Evolutionary conservation across 2,797 vertebrate genomes (phyloP).

Genomic region (Microctenopoma steveboyesi): DNA sequence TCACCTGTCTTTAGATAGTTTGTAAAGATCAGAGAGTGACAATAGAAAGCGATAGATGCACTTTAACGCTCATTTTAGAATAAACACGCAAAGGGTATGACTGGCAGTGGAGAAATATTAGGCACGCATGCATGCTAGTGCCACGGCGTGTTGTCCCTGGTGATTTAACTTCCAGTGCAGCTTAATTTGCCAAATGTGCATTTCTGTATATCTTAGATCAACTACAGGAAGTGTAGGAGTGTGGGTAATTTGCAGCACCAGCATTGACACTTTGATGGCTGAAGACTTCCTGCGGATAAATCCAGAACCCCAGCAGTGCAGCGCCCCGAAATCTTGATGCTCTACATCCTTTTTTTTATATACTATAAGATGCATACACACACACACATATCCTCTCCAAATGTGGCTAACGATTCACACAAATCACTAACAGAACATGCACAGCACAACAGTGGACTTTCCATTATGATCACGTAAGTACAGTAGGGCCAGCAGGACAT

Average conservation of each 20-base stretch:
- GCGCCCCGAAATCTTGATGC: slow-evolving; percentile 14
- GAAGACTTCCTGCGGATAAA: slow-evolving; percentile 37
- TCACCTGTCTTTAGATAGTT: too few relatives aligned
- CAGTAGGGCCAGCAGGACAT: slow-evolving; percentile 55
- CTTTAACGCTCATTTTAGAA: background rate
- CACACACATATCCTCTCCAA: slow-evolving; percentile 19
- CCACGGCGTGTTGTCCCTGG: background rate
- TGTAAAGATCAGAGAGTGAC: background rate
- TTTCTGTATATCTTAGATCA: slow-evolving; percentile 20
- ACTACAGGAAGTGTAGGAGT: background rate
- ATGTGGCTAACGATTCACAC: slow-evolving; percentile 45
- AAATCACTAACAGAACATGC: slow-evolving; percentile 53
- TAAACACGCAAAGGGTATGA: background rate
- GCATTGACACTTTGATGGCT: slow-evolving; percentile 19
- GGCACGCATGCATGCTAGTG: background rate
- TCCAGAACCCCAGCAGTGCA: slow-evolving; percentile 2
- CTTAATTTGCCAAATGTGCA: slow-evolving; percentile 30
- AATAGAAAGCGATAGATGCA: background rate
- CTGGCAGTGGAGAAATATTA: slow-evolving; percentile 11
- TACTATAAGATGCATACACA: slow-evolving; percentile 8
- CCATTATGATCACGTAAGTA: slow-evolving; percentile 69
- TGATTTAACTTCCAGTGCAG: slow-evolving; percentile 9
- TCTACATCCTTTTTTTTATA: slow-evolving; percentile 12
- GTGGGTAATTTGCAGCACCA: slow-evolving; percentile 28
- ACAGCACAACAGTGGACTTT: slow-evolving; percentile 53